These are phyloP conservation scores for Paedocypris micromegethes DNA, from an alignment of 2,797 vertebrate genomes.

Conservation along the genomic window DNA sequence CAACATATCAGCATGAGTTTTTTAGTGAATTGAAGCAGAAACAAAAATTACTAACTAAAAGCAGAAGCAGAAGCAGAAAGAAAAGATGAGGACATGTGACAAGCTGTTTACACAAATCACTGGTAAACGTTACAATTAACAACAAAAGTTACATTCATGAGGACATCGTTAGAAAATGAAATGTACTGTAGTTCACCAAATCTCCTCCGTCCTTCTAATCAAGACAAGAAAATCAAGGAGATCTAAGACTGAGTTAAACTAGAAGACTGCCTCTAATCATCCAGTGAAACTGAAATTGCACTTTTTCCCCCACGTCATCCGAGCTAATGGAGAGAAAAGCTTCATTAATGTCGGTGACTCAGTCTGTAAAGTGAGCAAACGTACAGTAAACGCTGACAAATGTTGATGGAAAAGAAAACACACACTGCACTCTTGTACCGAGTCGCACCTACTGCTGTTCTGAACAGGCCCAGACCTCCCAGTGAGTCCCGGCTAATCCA, in stretches of 20 bases:
- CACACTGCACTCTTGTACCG: not conserved
- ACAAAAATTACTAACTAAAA: no score
- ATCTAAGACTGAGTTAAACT: no score
- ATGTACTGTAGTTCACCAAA: no score
- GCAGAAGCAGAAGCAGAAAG: no score
- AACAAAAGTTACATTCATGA: not conserved
- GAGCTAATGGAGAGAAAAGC: not conserved
- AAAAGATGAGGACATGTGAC: no score
- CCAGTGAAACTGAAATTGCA: not conserved
- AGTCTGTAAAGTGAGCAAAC: slow-evolving; percentile 2
- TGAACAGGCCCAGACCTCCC: slow-evolving; percentile 6
- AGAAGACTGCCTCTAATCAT: not conserved
- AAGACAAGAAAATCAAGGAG: not conserved
- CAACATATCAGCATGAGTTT: no score
- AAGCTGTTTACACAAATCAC: no score
- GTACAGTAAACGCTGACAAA: slow-evolving; percentile 27
- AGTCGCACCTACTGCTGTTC: not conserved
- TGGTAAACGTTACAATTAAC: no score
- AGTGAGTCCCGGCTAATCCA: not conserved
- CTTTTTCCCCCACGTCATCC: not conserved
- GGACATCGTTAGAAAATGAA: not conserved
- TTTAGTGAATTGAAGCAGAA: no score
- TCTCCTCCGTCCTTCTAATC: not conserved
- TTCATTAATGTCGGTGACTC: slow-evolving; percentile 1
- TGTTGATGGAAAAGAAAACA: slow-evolving; percentile 26